Evolutionary conservation across 2,113 vertebrate genomes (phyloP), one percentile per base, ranked within the genome.

Genomic region (Genyomyrus donnyi): DNA sequence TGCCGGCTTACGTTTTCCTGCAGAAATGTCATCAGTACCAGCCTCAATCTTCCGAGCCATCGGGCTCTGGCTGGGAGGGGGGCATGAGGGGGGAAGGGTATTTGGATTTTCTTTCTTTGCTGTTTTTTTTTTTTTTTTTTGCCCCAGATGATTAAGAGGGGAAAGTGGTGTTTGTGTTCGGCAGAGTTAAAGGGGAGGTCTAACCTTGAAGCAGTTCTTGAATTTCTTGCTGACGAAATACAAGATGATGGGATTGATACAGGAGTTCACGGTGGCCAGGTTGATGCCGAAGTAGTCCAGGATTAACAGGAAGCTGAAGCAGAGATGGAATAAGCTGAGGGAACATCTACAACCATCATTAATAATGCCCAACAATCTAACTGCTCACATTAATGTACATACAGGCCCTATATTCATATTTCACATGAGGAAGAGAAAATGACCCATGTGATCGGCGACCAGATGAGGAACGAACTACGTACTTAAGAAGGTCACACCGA

Each of bases 181-280:
- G 21, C 52, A 13, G 31, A 85, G 39, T 39, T 58, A 19, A 87
- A 42, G 7, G 35, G 42, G 58, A 53, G 19, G 90, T 90, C 92
- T 95, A 96, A 99, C 98, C 97, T 99, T 98, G 93, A 99, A 99
- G 92, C 98, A 99, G 92, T 99, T 99, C 95, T 99, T 99, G 94
- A 99, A 99, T 93, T 98, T 99, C 95, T 99, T 99, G 97, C 98
- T 99, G 93, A 99, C 98, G 93, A 99, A 98, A 94, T 99, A 99
- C 58, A 99, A 96, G 92, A 98, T 97, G 91, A 99, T 99, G 87
- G 98, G 98, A 88, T 99, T 99, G 95, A 99, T 99, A 92, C 98
- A 99, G 53, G 98, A 99, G 94, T 99, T 99, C 94, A 99, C 96
- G 19, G 97, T 98, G 89, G 97, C 98, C 80, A 99, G 92, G 93